A percentile compares a stretch with the other conserved stretches of the same genome.
Conservation (phyloP, 2,888 invertebrate species). For the Caenorhabditis macrosperma region DNA sequence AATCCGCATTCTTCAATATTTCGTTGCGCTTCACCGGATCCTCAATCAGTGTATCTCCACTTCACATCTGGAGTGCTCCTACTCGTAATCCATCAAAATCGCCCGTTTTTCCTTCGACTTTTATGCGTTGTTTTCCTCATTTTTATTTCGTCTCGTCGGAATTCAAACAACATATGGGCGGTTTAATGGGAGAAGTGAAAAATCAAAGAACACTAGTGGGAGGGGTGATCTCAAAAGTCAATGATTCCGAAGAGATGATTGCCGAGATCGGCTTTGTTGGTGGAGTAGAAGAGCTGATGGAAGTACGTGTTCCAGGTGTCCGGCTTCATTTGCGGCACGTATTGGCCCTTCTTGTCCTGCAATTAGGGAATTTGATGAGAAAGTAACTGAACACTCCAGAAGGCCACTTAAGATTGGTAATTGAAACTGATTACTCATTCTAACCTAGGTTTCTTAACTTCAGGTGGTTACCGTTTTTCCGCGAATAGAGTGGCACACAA, state of each 20-base stretch:
- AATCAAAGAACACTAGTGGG: not conserved
- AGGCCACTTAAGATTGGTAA: too few relatives aligned
- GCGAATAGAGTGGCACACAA: too few relatives aligned
- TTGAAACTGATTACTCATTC: too few relatives aligned
- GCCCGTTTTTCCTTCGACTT: slow-evolving; percentile 16
- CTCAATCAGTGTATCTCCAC: not conserved
- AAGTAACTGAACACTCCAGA: too few relatives aligned
- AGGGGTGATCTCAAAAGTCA: slow-evolving; percentile 30
- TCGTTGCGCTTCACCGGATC: not conserved
- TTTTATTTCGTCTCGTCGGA: not conserved
- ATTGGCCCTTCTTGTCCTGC: slow-evolving; percentile 69
- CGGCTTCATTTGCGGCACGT: slow-evolving; percentile 66
- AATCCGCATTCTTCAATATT: not conserved
- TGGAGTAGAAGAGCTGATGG: slow-evolving; percentile 75
- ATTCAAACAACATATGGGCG: not conserved
- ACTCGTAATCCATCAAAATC: slow-evolving; percentile 4
- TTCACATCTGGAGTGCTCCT: slow-evolving; percentile 32
- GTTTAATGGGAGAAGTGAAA: slow-evolving; percentile 18
- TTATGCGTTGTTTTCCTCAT: slow-evolving; percentile 19
- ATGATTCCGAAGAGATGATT: slow-evolving; percentile 76
- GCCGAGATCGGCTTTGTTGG: slow-evolving; percentile 70
- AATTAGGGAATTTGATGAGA: not conserved
- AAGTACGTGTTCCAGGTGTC: slow-evolving; percentile 74
- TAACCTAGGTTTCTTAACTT: too few relatives aligned
- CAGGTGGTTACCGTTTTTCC: too few relatives aligned